Evolutionary conservation across 2,797 vertebrate genomes (phyloP).

Genomic region (Xiphorhynchus erythropygius): DNA sequence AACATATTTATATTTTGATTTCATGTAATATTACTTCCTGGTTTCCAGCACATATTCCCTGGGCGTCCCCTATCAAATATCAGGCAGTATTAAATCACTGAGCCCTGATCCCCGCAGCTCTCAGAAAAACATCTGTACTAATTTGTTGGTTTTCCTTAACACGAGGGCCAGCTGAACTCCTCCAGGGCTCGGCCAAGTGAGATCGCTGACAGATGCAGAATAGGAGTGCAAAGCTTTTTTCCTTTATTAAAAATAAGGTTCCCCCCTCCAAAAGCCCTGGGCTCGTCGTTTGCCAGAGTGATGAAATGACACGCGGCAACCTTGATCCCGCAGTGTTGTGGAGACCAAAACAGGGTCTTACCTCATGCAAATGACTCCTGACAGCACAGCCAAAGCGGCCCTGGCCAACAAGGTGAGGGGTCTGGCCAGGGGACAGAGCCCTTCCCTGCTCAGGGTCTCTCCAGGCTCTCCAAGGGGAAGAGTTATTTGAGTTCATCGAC

Average conservation of each 20-base stretch:
- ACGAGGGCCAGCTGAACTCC: conserved; percentile 63
- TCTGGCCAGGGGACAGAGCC: background rate
- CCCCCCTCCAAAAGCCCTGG: background rate
- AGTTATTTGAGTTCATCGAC: background rate
- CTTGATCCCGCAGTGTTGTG: conserved; percentile 25
- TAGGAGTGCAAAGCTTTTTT: conserved; percentile 28
- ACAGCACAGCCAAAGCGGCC: background rate
- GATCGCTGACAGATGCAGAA: conserved; percentile 70
- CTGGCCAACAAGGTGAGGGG: background rate
- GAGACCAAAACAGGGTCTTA: background rate
- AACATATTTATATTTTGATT: conserved; percentile 74
- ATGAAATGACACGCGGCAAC: conserved; percentile 49
- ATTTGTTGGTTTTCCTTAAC: conserved; percentile 70
- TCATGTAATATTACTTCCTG: conserved; percentile 73
- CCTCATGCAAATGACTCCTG: background rate
- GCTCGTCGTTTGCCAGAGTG: background rate
- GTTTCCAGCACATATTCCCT: conserved; percentile 59
- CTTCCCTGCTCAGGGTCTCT: background rate
- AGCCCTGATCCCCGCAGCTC: conserved; percentile 56
- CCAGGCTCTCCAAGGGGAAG: background rate
- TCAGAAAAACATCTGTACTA: conserved; percentile 73
- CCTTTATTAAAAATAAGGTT: conserved; percentile 55
- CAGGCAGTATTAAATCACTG: conserved; percentile 72
- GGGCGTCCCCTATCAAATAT: conserved; percentile 70
- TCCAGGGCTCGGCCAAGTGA: conserved; percentile 47